Evolutionary conservation across 2,888 invertebrate species (phyloP).

Genomic region (Ectemnius lituratus): DNA sequence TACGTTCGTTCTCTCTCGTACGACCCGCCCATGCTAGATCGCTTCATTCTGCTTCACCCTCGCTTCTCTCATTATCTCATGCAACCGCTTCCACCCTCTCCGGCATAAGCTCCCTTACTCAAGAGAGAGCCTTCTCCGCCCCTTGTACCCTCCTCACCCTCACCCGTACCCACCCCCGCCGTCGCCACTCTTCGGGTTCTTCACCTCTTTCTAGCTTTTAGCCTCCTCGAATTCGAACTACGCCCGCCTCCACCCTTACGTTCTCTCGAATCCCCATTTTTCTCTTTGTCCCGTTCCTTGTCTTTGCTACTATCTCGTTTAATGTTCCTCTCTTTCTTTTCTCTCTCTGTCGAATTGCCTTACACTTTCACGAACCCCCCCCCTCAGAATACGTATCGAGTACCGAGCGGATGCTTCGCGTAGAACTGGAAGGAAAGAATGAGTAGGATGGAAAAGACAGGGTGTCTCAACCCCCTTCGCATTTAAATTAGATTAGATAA

Average conservation of each 20-base stretch:
- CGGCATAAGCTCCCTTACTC: background rate
- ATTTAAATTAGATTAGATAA: conserved; percentile 77
- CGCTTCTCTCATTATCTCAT: conserved; percentile 50
- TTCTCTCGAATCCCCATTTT: conserved; percentile 46
- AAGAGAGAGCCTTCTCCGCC: conserved; percentile 13
- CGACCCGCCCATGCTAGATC: conserved; percentile 52
- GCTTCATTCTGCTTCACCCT: conserved; percentile 53
- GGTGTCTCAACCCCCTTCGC: conserved; percentile 55
- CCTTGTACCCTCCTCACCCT: conserved; percentile 26
- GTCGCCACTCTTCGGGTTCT: background rate
- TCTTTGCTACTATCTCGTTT: conserved; percentile 43
- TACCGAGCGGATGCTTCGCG: background rate
- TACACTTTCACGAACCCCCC: too few species aligned
- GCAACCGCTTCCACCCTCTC: conserved; percentile 33
- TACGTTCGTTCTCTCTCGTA: conserved; percentile 36
- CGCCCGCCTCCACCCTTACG: conserved; percentile 32
- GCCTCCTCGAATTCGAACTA: conserved; percentile 33
- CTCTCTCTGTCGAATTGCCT: background rate
- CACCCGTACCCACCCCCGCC: background rate
- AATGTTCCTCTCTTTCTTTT: conserved; percentile 35
- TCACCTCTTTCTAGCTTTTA: conserved; percentile 24
- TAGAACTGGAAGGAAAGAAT: too few species aligned
- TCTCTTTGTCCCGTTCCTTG: conserved; percentile 48
- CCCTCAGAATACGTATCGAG: background rate
- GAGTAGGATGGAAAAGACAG: too few species aligned